Base-by-base conservation (phyloP, 2,888 invertebrate species). In the Cantharis rustica region DNA sequence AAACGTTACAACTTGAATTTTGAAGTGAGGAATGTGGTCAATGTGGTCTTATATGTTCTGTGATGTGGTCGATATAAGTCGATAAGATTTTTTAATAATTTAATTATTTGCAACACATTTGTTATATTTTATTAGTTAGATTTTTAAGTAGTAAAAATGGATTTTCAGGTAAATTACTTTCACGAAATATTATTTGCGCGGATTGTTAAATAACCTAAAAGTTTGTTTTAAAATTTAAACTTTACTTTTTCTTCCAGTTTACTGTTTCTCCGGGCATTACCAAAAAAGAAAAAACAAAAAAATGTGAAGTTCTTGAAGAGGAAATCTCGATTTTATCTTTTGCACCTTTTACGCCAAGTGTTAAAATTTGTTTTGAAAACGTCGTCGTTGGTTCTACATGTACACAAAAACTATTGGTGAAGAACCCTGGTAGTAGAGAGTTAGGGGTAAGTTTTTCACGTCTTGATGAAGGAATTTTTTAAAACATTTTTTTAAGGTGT, bases 311-410 rank as follows among this genome's bases (percentile, higher is more conserved):
- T 10, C n/a, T 63, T 13, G 63, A 27, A 27, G 17, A 69, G 9
- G 47, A 16, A 16, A 86, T 88, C 17, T 89, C 90, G 27, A 86
- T 89, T 66, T 89, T 94, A 13, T 86, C 90, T 66, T 88, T 94
- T 82, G 93, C 92, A 11, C 93, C 93, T 1, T 94, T 94, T 87
- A 90, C 91, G n/a, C 88, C 90, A 73, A 91, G 91, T 81, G 91
- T 93, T 3, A 92, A 92, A 88, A 90, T 94, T 16, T 89, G 91
- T n/a, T 94, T 94, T 83, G 92, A 93, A 79, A 90, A 93, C 89
- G 91, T 93, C 74, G 87, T 89, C 7, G 88, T 93, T 74, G 91
- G 92, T 15, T 88, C 90, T 64, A 87, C 89, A 11, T 90, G 90
- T 73, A 89, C 89, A 73, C 90, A 90, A 80, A 87, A 88, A 70